These are phyloP conservation scores for Drosophila bocki DNA, from an alignment of 1,140 invertebrate species.

Conservation along the genomic window DNA sequence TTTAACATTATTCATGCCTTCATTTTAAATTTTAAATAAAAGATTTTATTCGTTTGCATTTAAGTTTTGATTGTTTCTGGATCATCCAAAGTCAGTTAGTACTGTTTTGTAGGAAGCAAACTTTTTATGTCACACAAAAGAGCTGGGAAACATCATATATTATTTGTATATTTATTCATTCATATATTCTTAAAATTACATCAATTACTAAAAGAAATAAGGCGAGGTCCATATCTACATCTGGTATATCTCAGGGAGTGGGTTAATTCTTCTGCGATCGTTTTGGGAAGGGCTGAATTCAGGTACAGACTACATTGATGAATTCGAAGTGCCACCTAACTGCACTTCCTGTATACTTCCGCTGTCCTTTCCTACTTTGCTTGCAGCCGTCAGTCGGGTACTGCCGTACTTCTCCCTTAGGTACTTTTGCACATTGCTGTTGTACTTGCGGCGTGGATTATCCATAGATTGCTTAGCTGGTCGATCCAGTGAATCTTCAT, in stretches of 20 bases:
- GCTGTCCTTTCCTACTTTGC: not conserved
- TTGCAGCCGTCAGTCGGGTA: constrained; percentile 1
- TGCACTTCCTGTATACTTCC: not conserved
- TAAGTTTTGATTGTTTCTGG: too few relatives aligned
- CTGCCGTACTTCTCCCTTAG: constrained; percentile 59
- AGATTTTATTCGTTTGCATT: constrained; percentile 27
- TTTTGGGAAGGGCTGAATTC: not conserved
- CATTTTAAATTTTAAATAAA: constrained; percentile 32
- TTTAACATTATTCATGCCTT: constrained; percentile 14
- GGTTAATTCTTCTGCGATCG: not conserved
- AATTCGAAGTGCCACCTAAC: not conserved
- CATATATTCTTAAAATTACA: constrained; percentile 25
- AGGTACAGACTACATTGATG: not conserved
- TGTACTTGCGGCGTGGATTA: constrained; percentile 61
- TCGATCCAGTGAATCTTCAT: not conserved
- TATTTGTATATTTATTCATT: not conserved
- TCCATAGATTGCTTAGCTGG: constrained; percentile 8
- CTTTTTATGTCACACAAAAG: too few relatives aligned
- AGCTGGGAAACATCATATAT: not conserved
- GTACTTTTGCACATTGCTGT: constrained; percentile 66
- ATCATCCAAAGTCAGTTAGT: too few relatives aligned
- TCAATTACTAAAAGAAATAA: constrained; percentile 22
- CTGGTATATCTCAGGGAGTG: not conserved
- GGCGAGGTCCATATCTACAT: constrained; percentile 25
- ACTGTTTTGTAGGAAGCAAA: too few relatives aligned